These are phyloP conservation scores for Melanargia galathea DNA, from an alignment of 2,888 invertebrate genomes.

Conservation along the genomic window DNA sequence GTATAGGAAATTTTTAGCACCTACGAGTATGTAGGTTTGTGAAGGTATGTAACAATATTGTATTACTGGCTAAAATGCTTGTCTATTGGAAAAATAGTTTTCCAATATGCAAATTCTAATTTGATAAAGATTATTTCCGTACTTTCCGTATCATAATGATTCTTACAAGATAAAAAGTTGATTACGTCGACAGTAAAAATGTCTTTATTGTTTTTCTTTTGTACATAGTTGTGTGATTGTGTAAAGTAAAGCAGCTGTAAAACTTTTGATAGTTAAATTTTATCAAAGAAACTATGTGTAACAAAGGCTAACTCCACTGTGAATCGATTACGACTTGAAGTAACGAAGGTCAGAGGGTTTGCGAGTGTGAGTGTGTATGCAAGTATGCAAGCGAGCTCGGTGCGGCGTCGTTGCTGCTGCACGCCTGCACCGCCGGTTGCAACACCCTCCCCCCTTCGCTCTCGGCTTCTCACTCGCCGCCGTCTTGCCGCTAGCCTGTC, in stretches of 20 bases:
- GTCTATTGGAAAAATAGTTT: constrained; percentile 14
- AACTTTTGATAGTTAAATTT: constrained; percentile 41
- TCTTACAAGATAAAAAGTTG: constrained; percentile 41
- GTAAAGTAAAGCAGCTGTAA: not conserved
- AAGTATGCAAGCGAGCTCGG: constrained; percentile 82
- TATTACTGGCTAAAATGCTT: not conserved
- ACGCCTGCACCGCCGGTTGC: constrained; percentile 82
- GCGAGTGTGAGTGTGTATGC: constrained; percentile 79
- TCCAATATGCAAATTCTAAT: constrained; percentile 34
- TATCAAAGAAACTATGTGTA: constrained; percentile 58
- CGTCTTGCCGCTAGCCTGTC: constrained; percentile 82
- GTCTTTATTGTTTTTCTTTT: constrained; percentile 3
- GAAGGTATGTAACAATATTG: not conserved
- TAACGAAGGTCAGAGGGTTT: constrained; percentile 78
- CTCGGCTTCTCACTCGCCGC: constrained; percentile 80
- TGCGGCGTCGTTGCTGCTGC: constrained; percentile 81
- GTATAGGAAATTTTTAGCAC: not conserved
- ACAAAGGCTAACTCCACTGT: constrained; percentile 70
- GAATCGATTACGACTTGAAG: constrained; percentile 73
- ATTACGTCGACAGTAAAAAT: not conserved
- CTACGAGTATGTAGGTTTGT: not conserved
- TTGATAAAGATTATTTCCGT: constrained; percentile 2
- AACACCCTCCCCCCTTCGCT: constrained; percentile 82
- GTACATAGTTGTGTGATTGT: not conserved
- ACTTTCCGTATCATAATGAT: constrained; percentile 20